Evolutionary conservation across 2,113 vertebrate species (phyloP).

Genomic region (Suricata suricatta): DNA sequence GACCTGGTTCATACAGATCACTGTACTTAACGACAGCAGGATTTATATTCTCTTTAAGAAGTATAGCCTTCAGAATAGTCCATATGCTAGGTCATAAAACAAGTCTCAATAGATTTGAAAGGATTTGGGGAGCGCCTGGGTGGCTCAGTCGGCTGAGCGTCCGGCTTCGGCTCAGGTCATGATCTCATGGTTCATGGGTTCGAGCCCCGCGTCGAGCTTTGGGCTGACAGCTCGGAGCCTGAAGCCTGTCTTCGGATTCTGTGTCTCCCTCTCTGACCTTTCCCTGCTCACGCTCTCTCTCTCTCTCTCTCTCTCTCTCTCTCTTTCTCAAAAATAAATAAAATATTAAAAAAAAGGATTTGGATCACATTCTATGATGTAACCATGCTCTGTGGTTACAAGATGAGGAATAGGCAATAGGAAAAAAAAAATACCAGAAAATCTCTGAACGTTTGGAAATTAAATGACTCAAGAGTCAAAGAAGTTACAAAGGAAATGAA

Average conservation of each 20-base stretch:
- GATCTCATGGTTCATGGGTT: no score
- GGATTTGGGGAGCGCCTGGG: no score
- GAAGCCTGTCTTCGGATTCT: no score
- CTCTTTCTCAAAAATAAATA: no score
- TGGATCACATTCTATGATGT: background rate
- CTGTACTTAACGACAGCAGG: background rate
- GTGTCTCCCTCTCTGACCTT: no score
- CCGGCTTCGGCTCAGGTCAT: no score
- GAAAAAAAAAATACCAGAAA: background rate
- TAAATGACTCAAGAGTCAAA: background rate
- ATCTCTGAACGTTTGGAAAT: background rate
- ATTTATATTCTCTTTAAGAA: background rate
- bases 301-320: no score
- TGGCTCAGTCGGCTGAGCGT: no score
- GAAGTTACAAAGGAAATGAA: background rate
- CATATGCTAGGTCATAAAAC: background rate
- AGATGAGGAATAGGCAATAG: background rate
- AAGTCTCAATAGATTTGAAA: slow-evolving; percentile 6
- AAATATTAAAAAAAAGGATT: background rate
- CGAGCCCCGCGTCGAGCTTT: no score
- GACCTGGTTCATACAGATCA: background rate
- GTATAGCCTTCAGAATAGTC: background rate
- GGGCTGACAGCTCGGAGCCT: no score
- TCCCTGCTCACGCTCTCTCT: no score
- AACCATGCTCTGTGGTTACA: background rate